Evolutionary conservation across 1,140 invertebrate genomes (phyloP), one percentile per base, ranked within the genome.

Genomic region (Chlorops oryzae): DNA sequence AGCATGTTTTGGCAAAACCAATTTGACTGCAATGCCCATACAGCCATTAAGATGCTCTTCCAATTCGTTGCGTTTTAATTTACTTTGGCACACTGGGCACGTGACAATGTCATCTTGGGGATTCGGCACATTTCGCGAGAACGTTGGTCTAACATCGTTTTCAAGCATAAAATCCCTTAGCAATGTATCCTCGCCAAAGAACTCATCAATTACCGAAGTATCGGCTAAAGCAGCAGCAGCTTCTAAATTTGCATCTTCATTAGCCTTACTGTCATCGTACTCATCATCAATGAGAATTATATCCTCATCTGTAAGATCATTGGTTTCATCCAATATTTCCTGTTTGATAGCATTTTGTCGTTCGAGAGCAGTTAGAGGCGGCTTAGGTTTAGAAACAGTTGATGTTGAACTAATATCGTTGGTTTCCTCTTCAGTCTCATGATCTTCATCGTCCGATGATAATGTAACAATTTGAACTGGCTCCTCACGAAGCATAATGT

Each of bases 61-160:
- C 7, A 72, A 54, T 17, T 59, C 47, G 0, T 45, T 49, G 2
- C 69, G 59, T 22, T 47, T 57, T 46, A 71, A 50, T 28, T 59
- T 61, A 9, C 58, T 57, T 18, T 66, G 59, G 25, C 75, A 77
- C 15, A 71, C 63, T 9, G 75, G 75, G 42, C 76, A 77, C 5
- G 34, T 57, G 9, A 73, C 62, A 6, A 64, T 70, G 38, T 70
- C 61, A 21, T 64, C 56, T n/a, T 55, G 35, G 5, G 42, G 24
- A 50, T 63, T 28, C 5, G 48, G 23, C 1, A 43, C 15, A 32
- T 50, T 41, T 2, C 44, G 48, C 0, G 63, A 65, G 5, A 58
- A 46, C 2, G 52, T 42, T 0, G 61, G 56, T 27, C 51, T 45
- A 22, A 64, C 57, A 42, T 58, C 59, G 21, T 66, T 69, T 17